Conservation (phyloP, 2,888 invertebrate species). For the Latheticus oryzae region DNA sequence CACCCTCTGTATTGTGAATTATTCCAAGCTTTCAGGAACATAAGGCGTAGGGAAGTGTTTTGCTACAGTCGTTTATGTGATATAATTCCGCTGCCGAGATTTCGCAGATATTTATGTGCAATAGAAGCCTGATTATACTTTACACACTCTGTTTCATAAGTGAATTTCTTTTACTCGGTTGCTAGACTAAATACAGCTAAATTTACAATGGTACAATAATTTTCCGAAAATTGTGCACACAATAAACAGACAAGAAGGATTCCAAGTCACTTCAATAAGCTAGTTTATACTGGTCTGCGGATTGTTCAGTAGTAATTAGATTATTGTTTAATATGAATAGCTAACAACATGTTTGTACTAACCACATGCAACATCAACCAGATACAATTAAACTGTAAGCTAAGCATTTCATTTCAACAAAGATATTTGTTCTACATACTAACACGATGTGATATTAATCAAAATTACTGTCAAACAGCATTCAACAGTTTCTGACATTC, state of each 20-base stretch:
- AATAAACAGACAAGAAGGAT: too few relatives aligned
- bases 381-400: slow-evolving; percentile 35
- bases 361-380: slow-evolving; percentile 38
- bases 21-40: slow-evolving; percentile 56
- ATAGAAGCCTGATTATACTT: slow-evolving; percentile 57
- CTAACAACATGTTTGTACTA: slow-evolving; percentile 36
- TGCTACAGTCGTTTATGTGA: slow-evolving; percentile 57
- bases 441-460: slow-evolving; percentile 30
- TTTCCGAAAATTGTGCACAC: too few relatives aligned
- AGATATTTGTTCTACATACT: slow-evolving; percentile 33
- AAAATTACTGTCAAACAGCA: slow-evolving; percentile 28
- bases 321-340: slow-evolving; percentile 39
- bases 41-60: slow-evolving; percentile 57
- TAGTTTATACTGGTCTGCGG: slow-evolving; percentile 23
- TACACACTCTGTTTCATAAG: slow-evolving; percentile 50
- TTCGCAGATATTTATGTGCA: slow-evolving; percentile 58
- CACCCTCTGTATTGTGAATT: slow-evolving; percentile 55
- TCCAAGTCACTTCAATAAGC: slow-evolving; percentile 10
- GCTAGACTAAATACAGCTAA: slow-evolving; percentile 27
- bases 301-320: slow-evolving; percentile 27
- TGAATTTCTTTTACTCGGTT: slow-evolving; percentile 49
- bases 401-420: slow-evolving; percentile 32
- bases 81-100: slow-evolving; percentile 57
- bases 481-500: slow-evolving; percentile 24
- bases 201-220: not conserved